Percentiles rank a stretch among this genome's conserved stretches.
Evolutionary conservation across 2,797 vertebrate species (phyloP).

Genomic region (Acanthiza pusilla): DNA sequence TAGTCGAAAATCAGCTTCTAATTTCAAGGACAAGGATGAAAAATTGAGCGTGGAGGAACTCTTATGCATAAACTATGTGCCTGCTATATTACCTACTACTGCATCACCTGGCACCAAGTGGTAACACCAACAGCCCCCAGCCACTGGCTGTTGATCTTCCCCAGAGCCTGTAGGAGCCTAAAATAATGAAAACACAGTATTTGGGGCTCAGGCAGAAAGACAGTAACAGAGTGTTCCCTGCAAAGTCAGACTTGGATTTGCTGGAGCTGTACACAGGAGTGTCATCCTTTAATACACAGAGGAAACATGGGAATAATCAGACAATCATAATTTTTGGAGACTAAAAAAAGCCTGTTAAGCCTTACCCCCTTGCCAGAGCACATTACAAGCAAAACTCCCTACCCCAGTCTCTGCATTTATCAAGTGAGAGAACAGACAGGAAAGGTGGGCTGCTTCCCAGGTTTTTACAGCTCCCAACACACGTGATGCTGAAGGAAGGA

Average conservation of each 20-base stretch:
- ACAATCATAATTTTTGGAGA: neutral
- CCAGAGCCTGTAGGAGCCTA: neutral
- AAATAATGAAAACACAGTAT: neutral
- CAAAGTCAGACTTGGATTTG: neutral
- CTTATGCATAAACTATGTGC: conserved; percentile 5
- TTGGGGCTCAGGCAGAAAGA: neutral
- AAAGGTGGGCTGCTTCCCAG: neutral
- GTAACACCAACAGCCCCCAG: neutral
- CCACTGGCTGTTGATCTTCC: neutral
- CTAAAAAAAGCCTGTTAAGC: neutral
- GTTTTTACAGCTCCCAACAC: neutral
- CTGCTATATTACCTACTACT: neutral
- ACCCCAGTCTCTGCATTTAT: neutral
- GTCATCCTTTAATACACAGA: neutral
- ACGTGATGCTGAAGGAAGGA: neutral
- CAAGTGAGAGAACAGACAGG: neutral
- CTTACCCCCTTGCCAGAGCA: neutral
- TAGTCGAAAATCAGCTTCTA: conserved; percentile 9
- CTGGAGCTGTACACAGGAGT: neutral
- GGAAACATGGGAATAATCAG: neutral
- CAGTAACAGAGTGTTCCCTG: neutral
- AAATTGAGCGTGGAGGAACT: neutral
- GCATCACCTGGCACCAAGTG: conserved; percentile 6
- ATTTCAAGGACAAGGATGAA: conserved; percentile 45
- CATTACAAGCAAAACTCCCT: neutral